phyloP scores from a whole-genome alignment of 2,888 invertebrate species.

The Gnatocerus cornutus region DNA sequence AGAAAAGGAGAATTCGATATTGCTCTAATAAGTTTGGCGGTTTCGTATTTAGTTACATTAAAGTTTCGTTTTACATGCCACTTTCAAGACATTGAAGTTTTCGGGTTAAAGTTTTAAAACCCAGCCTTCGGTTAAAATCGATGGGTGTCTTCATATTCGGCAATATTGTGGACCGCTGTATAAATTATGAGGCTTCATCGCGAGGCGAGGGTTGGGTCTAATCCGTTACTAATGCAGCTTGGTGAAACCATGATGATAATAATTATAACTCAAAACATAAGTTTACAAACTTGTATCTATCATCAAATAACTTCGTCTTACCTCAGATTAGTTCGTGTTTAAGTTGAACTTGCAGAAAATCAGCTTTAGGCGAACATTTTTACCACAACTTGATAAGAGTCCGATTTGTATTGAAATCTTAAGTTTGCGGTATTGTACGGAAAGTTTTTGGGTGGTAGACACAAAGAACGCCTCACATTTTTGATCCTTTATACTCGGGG shows the following conservation, averaged over 20 bases:
- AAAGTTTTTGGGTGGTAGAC: constrained; percentile 9
- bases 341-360: constrained; percentile 15
- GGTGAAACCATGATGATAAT: constrained; percentile 17
- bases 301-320: constrained; percentile 23
- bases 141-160: constrained; percentile 20
- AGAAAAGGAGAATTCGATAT: constrained; percentile 28
- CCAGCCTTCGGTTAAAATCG: constrained; percentile 13
- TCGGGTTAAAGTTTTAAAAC: constrained; percentile 2
- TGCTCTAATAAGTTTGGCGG: constrained; percentile 20
- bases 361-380: neutral
- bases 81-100: neutral
- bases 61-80: constrained; percentile 35
- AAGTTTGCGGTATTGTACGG: constrained; percentile 11
- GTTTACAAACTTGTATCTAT: constrained; percentile 27
- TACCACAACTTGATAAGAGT: constrained; percentile 3
- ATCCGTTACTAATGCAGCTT: constrained; percentile 20
- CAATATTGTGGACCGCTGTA: constrained; percentile 13
- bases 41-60: constrained; percentile 27
- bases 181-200: constrained; percentile 17
- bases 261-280: constrained; percentile 29
- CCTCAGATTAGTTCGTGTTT: constrained; percentile 28
- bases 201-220: constrained; percentile 9
- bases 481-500: constrained; percentile 8
- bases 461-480: constrained; percentile 8
- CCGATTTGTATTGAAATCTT: constrained; percentile 12